Conservation (phyloP, 2,797 vertebrate genomes). For the Acanthopagrus latus region DNA sequence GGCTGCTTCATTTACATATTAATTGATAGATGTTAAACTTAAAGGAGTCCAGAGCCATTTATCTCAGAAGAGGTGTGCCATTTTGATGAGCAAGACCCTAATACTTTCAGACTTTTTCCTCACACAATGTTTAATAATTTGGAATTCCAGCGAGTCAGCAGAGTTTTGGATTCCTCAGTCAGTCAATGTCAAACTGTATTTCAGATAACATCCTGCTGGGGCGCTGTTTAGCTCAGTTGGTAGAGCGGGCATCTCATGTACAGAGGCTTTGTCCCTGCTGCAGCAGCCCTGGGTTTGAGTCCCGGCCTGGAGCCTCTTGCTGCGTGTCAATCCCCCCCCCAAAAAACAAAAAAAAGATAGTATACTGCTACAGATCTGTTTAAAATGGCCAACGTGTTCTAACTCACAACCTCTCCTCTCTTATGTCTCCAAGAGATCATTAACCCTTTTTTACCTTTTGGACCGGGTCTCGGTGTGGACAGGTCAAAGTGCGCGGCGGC, state of each 20-base stretch:
- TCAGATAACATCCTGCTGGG: conserved; percentile 36
- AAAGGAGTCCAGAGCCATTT: conserved; percentile 72
- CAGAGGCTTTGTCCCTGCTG: too few species aligned
- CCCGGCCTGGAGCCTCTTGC: too few species aligned
- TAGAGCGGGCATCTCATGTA: too few species aligned
- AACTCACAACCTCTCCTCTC: conserved; percentile 12
- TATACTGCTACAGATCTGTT: conserved; percentile 29
- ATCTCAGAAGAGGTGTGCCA: conserved; percentile 75
- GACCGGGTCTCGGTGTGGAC: conserved; percentile 86
- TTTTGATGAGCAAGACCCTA: conserved; percentile 76
- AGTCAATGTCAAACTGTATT: conserved; percentile 55
- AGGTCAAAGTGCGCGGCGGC: conserved; percentile 80
- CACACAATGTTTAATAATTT: conserved; percentile 73
- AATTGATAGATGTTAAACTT: conserved; percentile 81
- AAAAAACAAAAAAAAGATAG: conserved; percentile 37
- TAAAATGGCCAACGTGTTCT: conserved; percentile 30
- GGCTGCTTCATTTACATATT: conserved; percentile 81
- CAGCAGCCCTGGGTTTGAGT: too few species aligned
- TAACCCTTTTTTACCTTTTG: conserved; percentile 79
- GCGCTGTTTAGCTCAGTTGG: too few species aligned
- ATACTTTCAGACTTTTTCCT: conserved; percentile 60
- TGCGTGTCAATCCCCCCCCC: too few species aligned
- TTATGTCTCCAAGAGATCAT: conserved; percentile 6
- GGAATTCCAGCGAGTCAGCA: conserved; percentile 71
- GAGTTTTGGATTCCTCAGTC: conserved; percentile 43